These are phyloP conservation scores for Salminus brasiliensis DNA, from an alignment of 2,113 vertebrate species.

Conservation along the genomic window DNA sequence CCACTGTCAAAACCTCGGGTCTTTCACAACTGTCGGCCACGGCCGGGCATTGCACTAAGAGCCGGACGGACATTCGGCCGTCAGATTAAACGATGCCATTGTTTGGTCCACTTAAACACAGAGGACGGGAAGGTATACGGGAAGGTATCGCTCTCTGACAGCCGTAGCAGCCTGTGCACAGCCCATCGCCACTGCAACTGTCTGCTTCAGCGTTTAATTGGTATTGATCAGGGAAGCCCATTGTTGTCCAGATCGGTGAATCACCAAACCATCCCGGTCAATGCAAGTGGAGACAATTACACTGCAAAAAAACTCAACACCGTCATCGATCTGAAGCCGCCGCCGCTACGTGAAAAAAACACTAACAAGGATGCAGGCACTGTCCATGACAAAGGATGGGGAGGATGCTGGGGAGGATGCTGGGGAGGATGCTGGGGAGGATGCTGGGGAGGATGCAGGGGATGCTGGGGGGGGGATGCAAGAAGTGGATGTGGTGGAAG, in stretches of 20 bases:
- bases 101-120: neutral
- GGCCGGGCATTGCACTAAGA: neutral
- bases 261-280: constrained; percentile 1
- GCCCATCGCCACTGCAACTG: constrained; percentile 5
- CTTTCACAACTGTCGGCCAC: neutral
- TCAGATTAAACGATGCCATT: neutral
- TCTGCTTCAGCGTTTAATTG: constrained; percentile 20
- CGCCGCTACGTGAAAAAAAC: neutral
- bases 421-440: neutral
- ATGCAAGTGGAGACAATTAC: constrained; percentile 1
- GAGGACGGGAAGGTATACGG: neutral
- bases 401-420: neutral
- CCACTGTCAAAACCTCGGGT: neutral
- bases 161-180: neutral
- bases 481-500: too few relatives aligned
- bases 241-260: constrained; percentile 12
- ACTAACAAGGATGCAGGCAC: neutral
- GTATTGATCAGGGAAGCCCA: constrained; percentile 29
- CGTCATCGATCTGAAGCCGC: neutral
- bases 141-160: neutral
- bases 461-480: too few relatives aligned
- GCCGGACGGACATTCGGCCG: too few relatives aligned
- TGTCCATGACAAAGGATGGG: neutral
- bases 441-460: neutral
- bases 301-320: neutral